phyloP scores from a whole-genome alignment of 2,797 vertebrate genomes.

The Florisuga fusca region DNA sequence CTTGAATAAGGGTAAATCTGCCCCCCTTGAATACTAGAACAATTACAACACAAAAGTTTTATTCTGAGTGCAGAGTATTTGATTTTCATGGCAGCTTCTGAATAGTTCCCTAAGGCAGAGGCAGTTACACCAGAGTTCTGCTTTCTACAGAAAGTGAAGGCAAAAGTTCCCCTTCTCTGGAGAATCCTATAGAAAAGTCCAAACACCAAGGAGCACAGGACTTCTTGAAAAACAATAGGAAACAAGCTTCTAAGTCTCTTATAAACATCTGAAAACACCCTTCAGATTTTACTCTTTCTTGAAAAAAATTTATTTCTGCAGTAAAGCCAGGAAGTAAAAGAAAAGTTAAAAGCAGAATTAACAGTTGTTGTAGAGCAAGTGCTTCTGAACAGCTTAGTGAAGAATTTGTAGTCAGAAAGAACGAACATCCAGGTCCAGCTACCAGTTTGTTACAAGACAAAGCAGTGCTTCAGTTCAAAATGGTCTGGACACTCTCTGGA shows the following conservation, averaged over 20 bases:
- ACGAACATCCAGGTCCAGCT: background rate
- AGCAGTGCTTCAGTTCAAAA: background rate
- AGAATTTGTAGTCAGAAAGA: background rate
- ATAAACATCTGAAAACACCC: background rate
- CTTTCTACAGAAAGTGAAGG: background rate
- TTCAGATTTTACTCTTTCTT: background rate
- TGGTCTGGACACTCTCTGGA: background rate
- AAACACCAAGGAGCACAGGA: background rate
- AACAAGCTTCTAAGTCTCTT: background rate
- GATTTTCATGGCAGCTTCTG: background rate
- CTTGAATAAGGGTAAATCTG: background rate
- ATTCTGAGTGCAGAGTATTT: background rate
- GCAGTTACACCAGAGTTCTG: background rate
- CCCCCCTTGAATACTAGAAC: background rate
- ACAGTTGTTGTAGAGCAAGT: background rate
- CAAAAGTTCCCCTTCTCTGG: background rate
- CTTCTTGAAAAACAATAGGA: background rate
- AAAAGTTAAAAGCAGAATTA: background rate
- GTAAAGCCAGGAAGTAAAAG: background rate
- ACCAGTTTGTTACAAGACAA: background rate
- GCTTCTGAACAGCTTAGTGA: background rate
- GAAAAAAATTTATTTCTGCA: background rate
- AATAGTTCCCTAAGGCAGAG: background rate
- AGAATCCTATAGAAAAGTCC: background rate
- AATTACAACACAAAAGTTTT: background rate